Conservation (phyloP, 2,888 invertebrate species). For the Andrena fulva region DNA sequence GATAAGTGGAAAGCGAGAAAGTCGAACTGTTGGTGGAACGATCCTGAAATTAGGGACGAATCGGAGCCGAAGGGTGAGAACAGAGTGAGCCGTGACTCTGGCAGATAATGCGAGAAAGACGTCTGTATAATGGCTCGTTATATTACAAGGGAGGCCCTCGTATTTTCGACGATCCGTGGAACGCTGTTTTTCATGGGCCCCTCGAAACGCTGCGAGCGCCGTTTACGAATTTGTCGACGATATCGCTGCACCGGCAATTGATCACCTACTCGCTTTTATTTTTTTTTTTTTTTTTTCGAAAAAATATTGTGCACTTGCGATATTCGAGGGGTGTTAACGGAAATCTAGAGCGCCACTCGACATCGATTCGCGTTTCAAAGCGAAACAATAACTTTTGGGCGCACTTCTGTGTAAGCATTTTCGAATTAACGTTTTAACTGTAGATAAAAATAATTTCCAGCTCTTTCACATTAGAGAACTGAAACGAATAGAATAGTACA, state of each 20-base stretch:
- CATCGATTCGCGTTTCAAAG: not conserved
- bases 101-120: constrained; percentile 42
- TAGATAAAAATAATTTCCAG: too few relatives aligned
- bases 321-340: not conserved
- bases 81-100: constrained; percentile 42
- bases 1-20: constrained; percentile 69
- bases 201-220: not conserved
- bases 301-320: not conserved
- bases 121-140: constrained; percentile 30
- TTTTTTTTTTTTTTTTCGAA: not conserved
- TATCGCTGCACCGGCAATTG: not conserved
- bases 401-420: not conserved
- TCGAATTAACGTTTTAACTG: not conserved
- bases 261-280: not conserved
- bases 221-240: not conserved
- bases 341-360: not conserved
- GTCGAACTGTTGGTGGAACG: constrained; percentile 69
- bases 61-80: constrained; percentile 51
- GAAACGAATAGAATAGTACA: too few relatives aligned
- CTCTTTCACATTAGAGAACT: too few relatives aligned
- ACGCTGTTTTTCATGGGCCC: not conserved
- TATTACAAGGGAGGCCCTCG: constrained; percentile 6
- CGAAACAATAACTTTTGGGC: not conserved
- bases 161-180: not conserved
- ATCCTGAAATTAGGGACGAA: constrained; percentile 67